A percentile compares a stretch with the other conserved stretches of the same genome.
Evolutionary conservation across 2,113 vertebrate species (phyloP).

Genomic region (Oncorhynchus masou): DNA sequence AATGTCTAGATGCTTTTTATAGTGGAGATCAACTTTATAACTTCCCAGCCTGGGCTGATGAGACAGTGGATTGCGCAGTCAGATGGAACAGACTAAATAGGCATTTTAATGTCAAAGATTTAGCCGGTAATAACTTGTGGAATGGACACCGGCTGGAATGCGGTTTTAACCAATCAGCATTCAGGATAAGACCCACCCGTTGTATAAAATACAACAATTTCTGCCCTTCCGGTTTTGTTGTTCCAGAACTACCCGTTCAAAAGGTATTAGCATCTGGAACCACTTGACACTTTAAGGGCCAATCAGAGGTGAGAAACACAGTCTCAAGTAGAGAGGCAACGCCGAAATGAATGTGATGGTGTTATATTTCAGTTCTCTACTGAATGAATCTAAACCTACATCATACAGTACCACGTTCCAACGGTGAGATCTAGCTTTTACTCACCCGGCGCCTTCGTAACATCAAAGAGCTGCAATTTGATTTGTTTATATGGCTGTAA

Average conservation of each 20-base stretch:
- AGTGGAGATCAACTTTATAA: too few species aligned
- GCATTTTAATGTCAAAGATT: too few species aligned
- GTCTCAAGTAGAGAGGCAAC: neutral
- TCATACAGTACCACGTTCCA: neutral
- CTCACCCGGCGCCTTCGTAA: neutral
- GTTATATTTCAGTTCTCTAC: neutral
- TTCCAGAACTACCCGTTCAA: neutral
- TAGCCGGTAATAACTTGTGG: too few species aligned
- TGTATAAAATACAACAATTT: neutral
- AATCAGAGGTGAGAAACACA: neutral
- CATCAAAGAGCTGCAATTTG: neutral
- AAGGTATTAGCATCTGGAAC: neutral
- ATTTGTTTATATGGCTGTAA: neutral
- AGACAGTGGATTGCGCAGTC: too few species aligned
- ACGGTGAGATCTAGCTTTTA: neutral
- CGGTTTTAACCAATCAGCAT: too few species aligned
- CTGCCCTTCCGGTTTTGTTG: neutral
- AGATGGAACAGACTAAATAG: too few species aligned
- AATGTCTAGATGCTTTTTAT: neutral
- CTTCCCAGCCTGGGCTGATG: too few species aligned
- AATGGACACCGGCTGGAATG: too few species aligned
- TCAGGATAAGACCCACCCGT: too few species aligned
- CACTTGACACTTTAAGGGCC: neutral
- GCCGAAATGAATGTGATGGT: neutral
- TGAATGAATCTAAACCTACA: neutral